Evolutionary conservation across 2,888 invertebrate species (phyloP).

Genomic region (Sinotaia quadrata): DNA sequence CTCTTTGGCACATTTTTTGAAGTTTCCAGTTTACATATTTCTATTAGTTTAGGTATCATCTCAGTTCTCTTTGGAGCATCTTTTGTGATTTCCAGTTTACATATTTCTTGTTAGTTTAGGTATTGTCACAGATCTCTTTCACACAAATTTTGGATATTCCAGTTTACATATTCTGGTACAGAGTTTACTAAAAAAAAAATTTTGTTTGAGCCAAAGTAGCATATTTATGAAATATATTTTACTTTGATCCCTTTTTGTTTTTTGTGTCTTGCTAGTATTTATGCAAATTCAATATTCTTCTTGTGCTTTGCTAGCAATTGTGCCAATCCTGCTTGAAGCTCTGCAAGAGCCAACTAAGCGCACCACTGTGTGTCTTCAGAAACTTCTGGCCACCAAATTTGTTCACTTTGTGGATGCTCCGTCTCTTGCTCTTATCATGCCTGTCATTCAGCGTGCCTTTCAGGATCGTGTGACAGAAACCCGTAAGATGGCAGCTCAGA

Average conservation of each 20-base stretch:
- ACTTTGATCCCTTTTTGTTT: neutral
- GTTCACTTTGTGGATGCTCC: conserved; percentile 99
- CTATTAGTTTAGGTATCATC: too few species aligned
- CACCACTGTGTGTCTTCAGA: conserved; percentile 93
- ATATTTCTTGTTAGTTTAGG: too few species aligned
- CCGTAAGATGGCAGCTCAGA: conserved; percentile 98
- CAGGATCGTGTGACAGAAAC: conserved; percentile 98
- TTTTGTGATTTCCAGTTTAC: too few species aligned
- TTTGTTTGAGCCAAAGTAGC: too few species aligned
- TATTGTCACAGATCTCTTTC: too few species aligned
- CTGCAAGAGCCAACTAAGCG: conserved; percentile 96
- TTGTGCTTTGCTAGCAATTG: conserved; percentile 68
- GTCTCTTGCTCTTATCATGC: conserved; percentile 98
- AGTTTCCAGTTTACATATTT: too few species aligned
- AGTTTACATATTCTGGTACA: too few species aligned
- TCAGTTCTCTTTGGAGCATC: too few species aligned
- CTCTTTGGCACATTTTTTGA: too few species aligned
- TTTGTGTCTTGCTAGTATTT: neutral
- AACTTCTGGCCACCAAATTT: conserved; percentile 83
- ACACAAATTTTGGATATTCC: too few species aligned
- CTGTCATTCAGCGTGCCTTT: conserved; percentile 97
- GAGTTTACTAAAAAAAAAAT: too few species aligned
- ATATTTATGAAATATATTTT: neutral
- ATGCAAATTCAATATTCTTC: neutral
- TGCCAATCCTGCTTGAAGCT: conserved; percentile 82